These are phyloP conservation scores for Astreopora myriophthalma DNA, from an alignment of 64 coral and sea anemone genomes.

Conservation along the genomic window DNA sequence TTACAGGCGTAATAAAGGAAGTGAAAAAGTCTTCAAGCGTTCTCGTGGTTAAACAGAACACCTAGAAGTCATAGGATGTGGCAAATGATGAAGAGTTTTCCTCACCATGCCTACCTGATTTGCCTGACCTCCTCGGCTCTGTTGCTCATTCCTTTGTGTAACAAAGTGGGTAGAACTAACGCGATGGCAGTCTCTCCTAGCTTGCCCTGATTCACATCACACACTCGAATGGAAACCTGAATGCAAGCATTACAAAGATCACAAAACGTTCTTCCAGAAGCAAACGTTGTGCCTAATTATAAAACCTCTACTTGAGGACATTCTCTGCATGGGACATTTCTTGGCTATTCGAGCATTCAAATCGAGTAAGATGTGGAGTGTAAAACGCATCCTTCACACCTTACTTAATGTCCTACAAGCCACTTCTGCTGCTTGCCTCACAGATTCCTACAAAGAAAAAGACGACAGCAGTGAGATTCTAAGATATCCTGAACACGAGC, in stretches of 20 bases:
- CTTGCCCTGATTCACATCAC: constrained; percentile 94
- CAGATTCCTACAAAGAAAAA: constrained; percentile 73
- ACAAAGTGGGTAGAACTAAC: constrained; percentile 75
- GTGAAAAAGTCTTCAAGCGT: neutral
- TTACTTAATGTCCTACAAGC: constrained; percentile 93
- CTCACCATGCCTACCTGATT: constrained; percentile 58
- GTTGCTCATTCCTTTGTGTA: constrained; percentile 85
- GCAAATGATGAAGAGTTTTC: neutral
- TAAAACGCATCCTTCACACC: constrained; percentile 18
- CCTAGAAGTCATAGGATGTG: neutral
- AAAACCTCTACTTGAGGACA: neutral
- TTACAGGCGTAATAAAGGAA: too few species aligned
- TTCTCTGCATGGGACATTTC: too few species aligned
- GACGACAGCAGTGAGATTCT: neutral
- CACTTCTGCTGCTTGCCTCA: constrained; percentile 88
- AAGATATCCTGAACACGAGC: neutral
- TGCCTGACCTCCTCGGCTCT: constrained; percentile 84
- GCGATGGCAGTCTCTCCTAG: constrained; percentile 80
- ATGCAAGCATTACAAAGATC: neutral
- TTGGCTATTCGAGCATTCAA: too few species aligned
- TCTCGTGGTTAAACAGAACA: neutral
- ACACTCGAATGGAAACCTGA: constrained; percentile 83
- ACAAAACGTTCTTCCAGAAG: neutral
- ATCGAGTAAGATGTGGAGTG: neutral
- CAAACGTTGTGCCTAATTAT: too few species aligned